Evolutionary conservation across 2,888 invertebrate genomes (phyloP).

Genomic region (Trichacis sp.): DNA sequence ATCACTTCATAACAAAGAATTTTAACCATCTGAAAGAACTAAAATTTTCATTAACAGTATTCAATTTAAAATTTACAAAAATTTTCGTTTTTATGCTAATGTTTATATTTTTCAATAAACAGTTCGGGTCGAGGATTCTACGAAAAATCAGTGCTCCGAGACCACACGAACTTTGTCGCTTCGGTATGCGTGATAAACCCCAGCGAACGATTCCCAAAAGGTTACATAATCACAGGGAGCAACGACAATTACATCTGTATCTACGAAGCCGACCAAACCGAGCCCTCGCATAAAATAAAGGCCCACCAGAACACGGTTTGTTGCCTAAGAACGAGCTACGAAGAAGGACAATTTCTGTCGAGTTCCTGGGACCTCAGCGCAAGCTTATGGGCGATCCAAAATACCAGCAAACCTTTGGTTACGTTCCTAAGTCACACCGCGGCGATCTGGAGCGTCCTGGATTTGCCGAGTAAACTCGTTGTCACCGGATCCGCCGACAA

Average conservation of each 20-base stretch:
- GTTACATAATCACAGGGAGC: constrained; percentile 88
- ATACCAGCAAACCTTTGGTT: constrained; percentile 58
- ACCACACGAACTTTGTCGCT: constrained; percentile 89
- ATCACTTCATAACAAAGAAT: no score
- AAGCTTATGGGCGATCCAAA: constrained; percentile 81
- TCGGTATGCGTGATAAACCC: constrained; percentile 83
- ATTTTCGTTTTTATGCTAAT: constrained; percentile 47
- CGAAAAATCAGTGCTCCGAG: constrained; percentile 78
- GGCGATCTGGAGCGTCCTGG: constrained; percentile 87
- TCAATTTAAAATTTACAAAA: no score
- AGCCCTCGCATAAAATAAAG: constrained; percentile 77
- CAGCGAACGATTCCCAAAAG: constrained; percentile 77
- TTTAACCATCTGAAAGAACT: no score
- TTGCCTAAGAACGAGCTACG: constrained; percentile 69
- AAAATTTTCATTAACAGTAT: no score
- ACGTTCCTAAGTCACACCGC: constrained; percentile 69
- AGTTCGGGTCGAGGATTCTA: constrained; percentile 75
- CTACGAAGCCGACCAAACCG: constrained; percentile 79
- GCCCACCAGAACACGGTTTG: constrained; percentile 84
- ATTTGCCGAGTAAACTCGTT: constrained; percentile 72
- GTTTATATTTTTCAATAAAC: no score
- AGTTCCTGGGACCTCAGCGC: constrained; percentile 96
- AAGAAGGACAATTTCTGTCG: constrained; percentile 75
- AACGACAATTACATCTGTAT: constrained; percentile 88
- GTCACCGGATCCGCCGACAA: constrained; percentile 95